Base-by-base conservation (phyloP, 2,888 invertebrate genomes). In the Malthinus seriepunctatus region DNA sequence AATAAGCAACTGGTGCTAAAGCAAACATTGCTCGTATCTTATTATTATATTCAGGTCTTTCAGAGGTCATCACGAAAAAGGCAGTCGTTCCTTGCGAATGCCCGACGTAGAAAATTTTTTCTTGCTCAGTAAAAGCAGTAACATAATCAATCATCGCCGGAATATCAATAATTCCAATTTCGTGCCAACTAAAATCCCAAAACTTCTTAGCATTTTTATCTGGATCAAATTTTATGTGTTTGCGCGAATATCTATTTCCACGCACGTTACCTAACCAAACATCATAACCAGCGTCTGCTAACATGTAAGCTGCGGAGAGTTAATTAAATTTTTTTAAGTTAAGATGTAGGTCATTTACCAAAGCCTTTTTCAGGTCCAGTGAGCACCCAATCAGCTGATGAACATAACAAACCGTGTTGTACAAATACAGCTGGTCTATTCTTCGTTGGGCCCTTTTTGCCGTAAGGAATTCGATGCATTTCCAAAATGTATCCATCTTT, bases 121-220 rank as follows among this genome's bases (percentile, higher is more conserved):
- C 37, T n/a, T 58, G 47, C 1, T 56, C 45, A 7, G 51, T 61
- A 23, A 12, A 8, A 8, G 10, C 66, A 1, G 87, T 75, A 9
- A 86, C 81, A 69, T 86, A 85, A 71, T 94, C 88, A 42, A 95
- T 86, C 80, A 87, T 88, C 0, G 89, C 84, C 0, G 93, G 91
- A 32, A 94, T 72, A 76, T 95, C 95, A 62, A 80, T 83, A 50
- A 82, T 76, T 1, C 88, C 90, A 74, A 93, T 90, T 71, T 91
- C 88, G 71, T 93, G 90, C 87, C 88, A 94, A 51, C 90, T 90
- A 39, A 68, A 69, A 39, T 67, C 62, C 69, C 69, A 69, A 56
- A 67, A 69, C 38, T 63, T 55, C n/a, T 38, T 37, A 0, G 55
- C 37, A 15, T 62, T 50, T 33, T 47, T 45, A 1, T 48, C 50